phyloP scores from a whole-genome alignment of 2,113 vertebrate species.

The Crotalus tigris region DNA sequence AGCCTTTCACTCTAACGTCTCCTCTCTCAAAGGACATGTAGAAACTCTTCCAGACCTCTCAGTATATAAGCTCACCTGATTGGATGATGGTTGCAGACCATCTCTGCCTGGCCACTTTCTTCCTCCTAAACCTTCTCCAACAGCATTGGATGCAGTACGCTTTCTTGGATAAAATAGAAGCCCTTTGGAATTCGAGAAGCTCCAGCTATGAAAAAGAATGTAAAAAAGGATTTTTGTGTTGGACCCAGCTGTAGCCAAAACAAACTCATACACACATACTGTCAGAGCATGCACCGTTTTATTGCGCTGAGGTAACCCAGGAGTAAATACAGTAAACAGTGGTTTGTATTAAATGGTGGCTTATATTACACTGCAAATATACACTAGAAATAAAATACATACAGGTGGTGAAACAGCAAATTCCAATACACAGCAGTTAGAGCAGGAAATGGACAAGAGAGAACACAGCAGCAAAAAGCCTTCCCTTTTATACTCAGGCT shows the following conservation, averaged over 20 bases:
- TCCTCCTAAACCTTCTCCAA: slow-evolving; percentile 77
- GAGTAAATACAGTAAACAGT: too few relatives aligned
- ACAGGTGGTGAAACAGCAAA: too few relatives aligned
- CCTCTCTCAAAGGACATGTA: not conserved
- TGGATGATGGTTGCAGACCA: slow-evolving; percentile 81
- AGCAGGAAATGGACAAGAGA: too few relatives aligned
- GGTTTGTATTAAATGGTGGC: too few relatives aligned
- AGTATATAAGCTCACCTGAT: slow-evolving; percentile 76
- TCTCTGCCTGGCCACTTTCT: slow-evolving; percentile 60
- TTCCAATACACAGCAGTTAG: too few relatives aligned
- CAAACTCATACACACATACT: not conserved
- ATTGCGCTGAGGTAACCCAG: too few relatives aligned
- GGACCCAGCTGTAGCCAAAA: not conserved
- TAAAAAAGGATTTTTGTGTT: too few relatives aligned
- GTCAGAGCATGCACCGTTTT: too few relatives aligned
- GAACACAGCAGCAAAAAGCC: too few relatives aligned
- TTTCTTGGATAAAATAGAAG: slow-evolving; percentile 70
- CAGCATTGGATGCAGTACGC: slow-evolving; percentile 85
- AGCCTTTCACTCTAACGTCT: not conserved
- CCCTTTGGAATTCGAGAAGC: slow-evolving; percentile 78
- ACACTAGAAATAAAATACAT: too few relatives aligned
- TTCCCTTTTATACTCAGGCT: too few relatives aligned
- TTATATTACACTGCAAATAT: too few relatives aligned
- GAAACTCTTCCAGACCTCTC: not conserved
- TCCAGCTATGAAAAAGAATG: slow-evolving; percentile 73